Evolutionary conservation across 2,797 vertebrate genomes (phyloP), one percentile per base, ranked within the genome.

Genomic region (Notoglanidium macrostoma): DNA sequence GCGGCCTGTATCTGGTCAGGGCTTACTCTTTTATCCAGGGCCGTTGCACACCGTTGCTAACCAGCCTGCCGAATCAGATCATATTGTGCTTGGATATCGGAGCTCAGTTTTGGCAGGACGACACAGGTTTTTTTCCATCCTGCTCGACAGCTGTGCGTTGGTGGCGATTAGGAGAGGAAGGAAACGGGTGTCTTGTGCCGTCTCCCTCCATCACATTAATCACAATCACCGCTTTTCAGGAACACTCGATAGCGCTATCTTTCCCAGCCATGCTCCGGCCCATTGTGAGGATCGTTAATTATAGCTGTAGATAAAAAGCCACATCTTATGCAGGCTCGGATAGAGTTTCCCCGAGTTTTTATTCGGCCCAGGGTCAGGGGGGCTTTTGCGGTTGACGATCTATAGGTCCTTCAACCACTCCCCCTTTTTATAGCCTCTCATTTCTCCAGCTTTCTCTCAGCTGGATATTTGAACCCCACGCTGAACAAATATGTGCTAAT

Each of bases 381-480:
- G 11, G 80, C 89, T 74, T 85, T 90, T 40, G 49, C 57, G 82
- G 44, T 84, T 57, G 35, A 74, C 0, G 32, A 57, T n/a, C 51
- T 72, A 26, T 73, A 73, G 54, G 68, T 84, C 23, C 10, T 68
- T 12, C 5, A 44, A 21, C 35, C 40, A 3, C 55, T 21, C 4
- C 26, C 5, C 17, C 19, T 73, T 73, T 59, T 84, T 59, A 84
- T 84, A 26, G 65, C 82, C 5, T 73, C 68, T 6, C 3, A n/a
- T 59, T 84, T 74, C n/a, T 49, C 26, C n/a, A 63, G 70, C 70
- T 59, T 87, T 88, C 35, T 83, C 29, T 87, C 85, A 61, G 26
- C 79, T 61, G 84, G 89, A 68, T 88, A 89, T 92, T 88, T 84
- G 90, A 95, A 93, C 89, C 87, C 88, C 63, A 21, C 26, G 73